These are phyloP conservation scores for Ganaspis brasiliensis DNA, from an alignment of 2,888 invertebrate species.

Conservation along the genomic window DNA sequence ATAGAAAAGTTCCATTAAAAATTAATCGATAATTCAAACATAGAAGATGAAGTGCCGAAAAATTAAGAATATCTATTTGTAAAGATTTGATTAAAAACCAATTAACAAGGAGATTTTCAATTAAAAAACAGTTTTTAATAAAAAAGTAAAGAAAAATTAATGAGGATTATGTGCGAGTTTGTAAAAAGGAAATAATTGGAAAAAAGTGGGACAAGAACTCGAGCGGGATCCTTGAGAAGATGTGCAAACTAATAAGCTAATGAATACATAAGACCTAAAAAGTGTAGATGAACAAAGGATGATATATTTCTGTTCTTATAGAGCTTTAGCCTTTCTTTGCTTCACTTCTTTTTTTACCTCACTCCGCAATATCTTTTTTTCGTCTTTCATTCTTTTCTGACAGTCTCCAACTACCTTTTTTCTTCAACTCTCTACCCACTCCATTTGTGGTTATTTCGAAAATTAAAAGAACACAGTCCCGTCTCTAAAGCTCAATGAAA, in stretches of 20 bases:
- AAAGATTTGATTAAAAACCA: background rate
- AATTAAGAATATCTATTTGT: too few species aligned
- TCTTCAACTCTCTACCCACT: constrained; percentile 3
- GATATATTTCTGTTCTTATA: background rate
- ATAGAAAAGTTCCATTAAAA: too few species aligned
- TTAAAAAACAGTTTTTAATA: background rate
- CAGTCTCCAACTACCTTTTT: background rate
- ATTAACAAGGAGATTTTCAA: background rate
- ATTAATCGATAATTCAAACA: too few species aligned
- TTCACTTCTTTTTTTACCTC: constrained; percentile 5
- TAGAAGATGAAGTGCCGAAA: too few species aligned
- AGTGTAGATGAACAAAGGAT: constrained; percentile 5
- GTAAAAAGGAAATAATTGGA: background rate
- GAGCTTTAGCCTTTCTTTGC: constrained; percentile 7
- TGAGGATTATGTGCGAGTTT: background rate
- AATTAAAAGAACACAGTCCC: constrained; percentile 1
- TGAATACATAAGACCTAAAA: constrained; percentile 10
- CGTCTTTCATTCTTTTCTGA: background rate
- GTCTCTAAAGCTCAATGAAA: background rate
- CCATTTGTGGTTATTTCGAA: background rate
- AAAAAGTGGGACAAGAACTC: constrained; percentile 5
- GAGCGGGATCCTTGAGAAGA: constrained; percentile 11
- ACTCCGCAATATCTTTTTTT: constrained; percentile 12
- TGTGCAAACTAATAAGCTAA: constrained; percentile 12
- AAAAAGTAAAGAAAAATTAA: too few species aligned